Conservation (phyloP, 1,140 invertebrate species). For the Chrysomallon squamiferum region DNA sequence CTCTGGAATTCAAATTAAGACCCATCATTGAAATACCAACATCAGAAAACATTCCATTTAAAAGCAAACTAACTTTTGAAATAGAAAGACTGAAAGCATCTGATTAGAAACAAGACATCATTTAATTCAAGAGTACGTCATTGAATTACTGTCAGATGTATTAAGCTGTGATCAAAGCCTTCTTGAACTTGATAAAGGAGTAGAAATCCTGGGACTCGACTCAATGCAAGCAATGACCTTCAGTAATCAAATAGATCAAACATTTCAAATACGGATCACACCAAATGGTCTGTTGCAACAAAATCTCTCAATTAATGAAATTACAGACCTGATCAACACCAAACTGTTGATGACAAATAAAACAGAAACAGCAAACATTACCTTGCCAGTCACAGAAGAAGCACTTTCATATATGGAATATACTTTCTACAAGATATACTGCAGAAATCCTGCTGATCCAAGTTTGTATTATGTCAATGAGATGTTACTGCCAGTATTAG, state of each 20-base stretch:
- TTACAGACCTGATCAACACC: background rate
- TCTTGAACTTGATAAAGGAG: background rate
- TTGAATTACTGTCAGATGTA: background rate
- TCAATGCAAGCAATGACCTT: conserved; percentile 18
- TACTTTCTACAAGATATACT: background rate
- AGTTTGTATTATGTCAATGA: background rate
- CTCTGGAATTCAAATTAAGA: conserved; percentile 13
- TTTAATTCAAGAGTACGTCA: background rate
- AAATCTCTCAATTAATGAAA: background rate
- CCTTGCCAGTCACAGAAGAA: background rate
- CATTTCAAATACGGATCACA: background rate
- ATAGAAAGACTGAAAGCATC: background rate
- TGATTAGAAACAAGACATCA: background rate
- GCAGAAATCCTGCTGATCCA: background rate
- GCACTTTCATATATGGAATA: background rate
- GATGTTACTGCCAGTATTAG: background rate
- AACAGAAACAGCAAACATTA: too few relatives aligned
- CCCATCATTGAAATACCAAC: conserved; percentile 13
- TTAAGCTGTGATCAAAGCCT: background rate
- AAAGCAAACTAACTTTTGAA: background rate
- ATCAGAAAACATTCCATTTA: conserved; percentile 6
- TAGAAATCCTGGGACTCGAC: conserved; percentile 13
- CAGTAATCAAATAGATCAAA: background rate
- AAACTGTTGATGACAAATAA: background rate
- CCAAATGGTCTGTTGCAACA: background rate